Percentiles rank a stretch among this genome's conserved stretches.
Conservation (phyloP, 1,140 invertebrate species). For the Fopius arisanus region DNA sequence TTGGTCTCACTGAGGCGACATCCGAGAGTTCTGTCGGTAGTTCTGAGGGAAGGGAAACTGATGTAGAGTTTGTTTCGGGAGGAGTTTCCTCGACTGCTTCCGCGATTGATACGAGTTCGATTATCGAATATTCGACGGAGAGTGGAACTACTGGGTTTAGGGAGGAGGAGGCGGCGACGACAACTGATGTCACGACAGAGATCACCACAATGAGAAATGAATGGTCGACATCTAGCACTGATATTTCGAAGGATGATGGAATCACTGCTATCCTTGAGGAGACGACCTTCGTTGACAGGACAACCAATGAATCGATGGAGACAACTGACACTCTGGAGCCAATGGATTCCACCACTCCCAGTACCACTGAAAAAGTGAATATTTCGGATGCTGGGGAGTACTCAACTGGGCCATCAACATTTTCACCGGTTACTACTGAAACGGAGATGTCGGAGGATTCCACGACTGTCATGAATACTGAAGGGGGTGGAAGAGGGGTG, state of each 20-base stretch:
- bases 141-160: not conserved
- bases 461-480: constrained; percentile 7
- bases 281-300: not conserved
- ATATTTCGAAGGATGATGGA: not conserved
- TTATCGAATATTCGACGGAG: not conserved
- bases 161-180: not conserved
- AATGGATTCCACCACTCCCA: not conserved
- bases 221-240: not conserved
- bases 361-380: not conserved
- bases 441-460: not conserved
- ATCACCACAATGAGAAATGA: not conserved
- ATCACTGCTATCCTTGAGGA: not conserved
- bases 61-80: not conserved
- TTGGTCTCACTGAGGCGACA: constrained; percentile 40
- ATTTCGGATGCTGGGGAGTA: not conserved
- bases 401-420: constrained; percentile 1
- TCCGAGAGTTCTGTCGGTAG: not conserved
- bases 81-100: not conserved
- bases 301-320: not conserved
- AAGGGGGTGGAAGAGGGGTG: constrained; percentile 3
- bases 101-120: constrained; percentile 25
- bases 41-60: not conserved
- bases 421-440: not conserved
- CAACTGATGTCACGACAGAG: not conserved
- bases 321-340: not conserved